Conservation (phyloP, 2,113 vertebrate genomes). For the Pholis gunnellus region DNA sequence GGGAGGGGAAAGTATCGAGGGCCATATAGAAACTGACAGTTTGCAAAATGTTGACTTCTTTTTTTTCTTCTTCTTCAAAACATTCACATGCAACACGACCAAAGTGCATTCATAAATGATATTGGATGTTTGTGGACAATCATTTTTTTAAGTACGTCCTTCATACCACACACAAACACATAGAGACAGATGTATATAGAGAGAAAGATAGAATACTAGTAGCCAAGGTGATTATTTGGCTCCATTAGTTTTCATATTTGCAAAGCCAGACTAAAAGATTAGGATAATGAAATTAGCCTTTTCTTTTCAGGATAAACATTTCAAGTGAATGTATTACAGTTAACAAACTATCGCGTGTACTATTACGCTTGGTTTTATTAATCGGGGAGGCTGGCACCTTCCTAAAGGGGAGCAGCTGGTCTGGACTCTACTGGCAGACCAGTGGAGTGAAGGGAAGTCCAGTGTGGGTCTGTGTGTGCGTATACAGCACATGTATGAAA, state of each 20-base stretch:
- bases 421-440: slow-evolving; percentile 42
- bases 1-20: not conserved
- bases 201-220: not conserved
- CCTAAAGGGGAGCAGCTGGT: slow-evolving; percentile 61
- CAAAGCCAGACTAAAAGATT: not conserved
- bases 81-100: not conserved
- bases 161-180: not conserved
- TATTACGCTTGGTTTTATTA: slow-evolving; percentile 48
- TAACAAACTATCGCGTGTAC: not conserved
- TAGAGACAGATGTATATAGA: not conserved
- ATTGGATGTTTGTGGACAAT: not conserved
- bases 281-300: not conserved
- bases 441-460: slow-evolving; percentile 22
- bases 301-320: not conserved
- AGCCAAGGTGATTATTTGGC: not conserved
- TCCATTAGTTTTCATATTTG: not conserved
- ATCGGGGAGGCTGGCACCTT: slow-evolving; percentile 52
- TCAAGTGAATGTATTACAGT: not conserved
- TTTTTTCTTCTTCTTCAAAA: slow-evolving; percentile 1
- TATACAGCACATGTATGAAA: not conserved
- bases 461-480: slow-evolving; percentile 7
- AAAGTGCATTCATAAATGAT: not conserved
- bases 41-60: slow-evolving; percentile 6
- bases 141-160: not conserved
- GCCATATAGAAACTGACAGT: slow-evolving; percentile 34